Percentiles rank a stretch among this genome's conserved stretches.
Evolutionary conservation across 2,113 vertebrate genomes (phyloP).

Genomic region (Hystrix brachyura): DNA sequence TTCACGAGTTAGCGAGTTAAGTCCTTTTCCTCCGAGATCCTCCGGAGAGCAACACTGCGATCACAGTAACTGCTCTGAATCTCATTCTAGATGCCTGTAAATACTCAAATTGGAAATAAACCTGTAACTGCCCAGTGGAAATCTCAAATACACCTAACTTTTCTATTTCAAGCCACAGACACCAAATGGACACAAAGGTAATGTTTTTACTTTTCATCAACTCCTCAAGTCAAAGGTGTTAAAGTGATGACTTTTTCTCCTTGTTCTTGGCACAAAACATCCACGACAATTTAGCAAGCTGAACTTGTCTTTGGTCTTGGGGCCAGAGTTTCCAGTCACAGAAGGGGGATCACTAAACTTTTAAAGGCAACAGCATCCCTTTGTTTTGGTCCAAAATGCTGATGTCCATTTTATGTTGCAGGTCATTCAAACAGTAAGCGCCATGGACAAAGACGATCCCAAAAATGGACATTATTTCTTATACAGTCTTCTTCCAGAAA

Average conservation of each 20-base stretch:
- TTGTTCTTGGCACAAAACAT: slow-evolving; percentile 60
- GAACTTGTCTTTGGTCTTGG: background rate
- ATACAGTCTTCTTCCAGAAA: slow-evolving; percentile 96
- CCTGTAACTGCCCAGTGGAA: slow-evolving; percentile 50
- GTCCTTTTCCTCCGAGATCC: background rate
- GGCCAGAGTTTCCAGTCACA: background rate
- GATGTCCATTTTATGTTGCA: slow-evolving; percentile 85
- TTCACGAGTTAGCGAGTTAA: slow-evolving; percentile 55
- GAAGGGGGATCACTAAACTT: slow-evolving; percentile 7
- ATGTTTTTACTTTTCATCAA: slow-evolving; percentile 72
- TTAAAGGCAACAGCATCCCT: slow-evolving; percentile 27
- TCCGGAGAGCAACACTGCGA: slow-evolving; percentile 36
- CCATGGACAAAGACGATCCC: slow-evolving; percentile 97
- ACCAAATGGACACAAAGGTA: slow-evolving; percentile 59
- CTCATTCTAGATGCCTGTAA: slow-evolving; percentile 51
- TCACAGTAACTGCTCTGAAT: slow-evolving; percentile 63
- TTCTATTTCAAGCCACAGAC: slow-evolving; percentile 72
- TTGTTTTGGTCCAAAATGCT: slow-evolving; percentile 55
- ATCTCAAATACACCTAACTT: slow-evolving; percentile 65
- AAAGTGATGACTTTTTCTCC: slow-evolving; percentile 48
- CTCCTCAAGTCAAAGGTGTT: slow-evolving; percentile 59
- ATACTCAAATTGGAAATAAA: slow-evolving; percentile 69
- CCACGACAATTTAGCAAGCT: slow-evolving; percentile 55
- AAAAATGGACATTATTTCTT: slow-evolving; percentile 97
- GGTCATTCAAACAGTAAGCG: slow-evolving; percentile 98